phyloP scores from a whole-genome alignment of 1,140 invertebrate genomes.

The Brachionus paranguensis region DNA sequence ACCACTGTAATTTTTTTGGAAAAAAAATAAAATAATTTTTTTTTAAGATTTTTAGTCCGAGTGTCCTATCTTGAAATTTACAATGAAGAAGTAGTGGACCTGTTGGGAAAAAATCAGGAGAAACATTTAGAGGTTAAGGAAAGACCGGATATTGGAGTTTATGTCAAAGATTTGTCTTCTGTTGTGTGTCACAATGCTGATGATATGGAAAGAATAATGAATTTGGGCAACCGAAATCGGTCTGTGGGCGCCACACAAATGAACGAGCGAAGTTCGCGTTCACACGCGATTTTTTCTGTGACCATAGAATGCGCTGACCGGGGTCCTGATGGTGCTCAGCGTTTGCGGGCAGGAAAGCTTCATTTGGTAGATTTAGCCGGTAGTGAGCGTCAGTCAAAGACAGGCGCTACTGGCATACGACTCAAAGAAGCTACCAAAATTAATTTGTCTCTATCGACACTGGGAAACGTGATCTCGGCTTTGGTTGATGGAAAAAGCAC shows the following conservation, averaged over 20 bases:
- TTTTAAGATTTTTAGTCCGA: conserved; percentile 71
- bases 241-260: conserved; percentile 89
- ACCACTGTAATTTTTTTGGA: too few relatives aligned
- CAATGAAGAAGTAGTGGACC: conserved; percentile 72
- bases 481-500: conserved; percentile 62
- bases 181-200: conserved; percentile 69
- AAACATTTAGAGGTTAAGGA: conserved; percentile 60
- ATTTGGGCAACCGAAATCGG: conserved; percentile 68
- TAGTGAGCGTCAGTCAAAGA: conserved; percentile 77
- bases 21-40: neutral
- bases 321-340: conserved; percentile 54
- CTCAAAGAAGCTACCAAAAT: conserved; percentile 91
- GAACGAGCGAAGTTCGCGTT: conserved; percentile 97
- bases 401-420: conserved; percentile 65
- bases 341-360: conserved; percentile 70
- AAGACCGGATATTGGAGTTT: conserved; percentile 32
- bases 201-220: conserved; percentile 69
- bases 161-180: conserved; percentile 61
- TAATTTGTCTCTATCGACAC: conserved; percentile 82
- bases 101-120: conserved; percentile 65
- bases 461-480: conserved; percentile 91
- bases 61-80: conserved; percentile 88
- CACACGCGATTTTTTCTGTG: conserved; percentile 96
- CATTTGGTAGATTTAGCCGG: conserved; percentile 79
- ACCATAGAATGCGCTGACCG: conserved; percentile 67